Evolutionary conservation across 2,888 invertebrate species (phyloP).

Genomic region (Drosophila demipolita): DNA sequence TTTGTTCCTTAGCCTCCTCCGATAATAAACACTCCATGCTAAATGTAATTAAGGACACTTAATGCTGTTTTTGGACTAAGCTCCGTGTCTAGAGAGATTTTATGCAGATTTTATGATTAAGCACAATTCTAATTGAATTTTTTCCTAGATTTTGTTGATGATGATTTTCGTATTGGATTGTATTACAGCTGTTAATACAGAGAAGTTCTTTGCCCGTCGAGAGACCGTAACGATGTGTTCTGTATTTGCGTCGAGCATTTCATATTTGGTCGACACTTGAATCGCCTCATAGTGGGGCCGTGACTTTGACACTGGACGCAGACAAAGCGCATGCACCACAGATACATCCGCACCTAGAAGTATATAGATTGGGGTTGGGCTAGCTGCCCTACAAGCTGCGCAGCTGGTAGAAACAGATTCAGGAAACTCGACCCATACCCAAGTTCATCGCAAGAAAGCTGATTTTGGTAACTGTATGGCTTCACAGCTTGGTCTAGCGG

Average conservation of each 20-base stretch:
- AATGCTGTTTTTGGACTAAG: slow-evolving; percentile 33
- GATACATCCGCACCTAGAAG: slow-evolving; percentile 2
- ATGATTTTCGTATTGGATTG: not conserved
- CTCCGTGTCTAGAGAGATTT: slow-evolving; percentile 2
- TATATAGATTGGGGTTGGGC: slow-evolving; percentile 42
- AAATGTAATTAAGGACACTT: slow-evolving; percentile 79
- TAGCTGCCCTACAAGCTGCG: slow-evolving; percentile 42
- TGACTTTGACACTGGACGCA: slow-evolving; percentile 56
- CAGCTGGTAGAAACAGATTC: slow-evolving; percentile 64
- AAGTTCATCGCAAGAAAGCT: slow-evolving; percentile 60
- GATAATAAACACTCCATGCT: slow-evolving; percentile 99
- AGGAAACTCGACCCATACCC: slow-evolving; percentile 50
- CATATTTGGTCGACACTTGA: slow-evolving; percentile 42
- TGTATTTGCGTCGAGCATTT: slow-evolving; percentile 27
- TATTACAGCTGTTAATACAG: slow-evolving; percentile 3
- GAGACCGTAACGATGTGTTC: slow-evolving; percentile 61
- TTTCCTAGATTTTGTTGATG: not conserved
- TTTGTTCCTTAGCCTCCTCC: slow-evolving; percentile 99
- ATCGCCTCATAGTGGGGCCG: slow-evolving; percentile 21
- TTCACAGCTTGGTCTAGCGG: slow-evolving; percentile 46
- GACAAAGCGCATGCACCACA: slow-evolving; percentile 47
- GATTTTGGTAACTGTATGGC: slow-evolving; percentile 61
- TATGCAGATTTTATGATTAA: not conserved
- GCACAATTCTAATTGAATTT: not conserved
- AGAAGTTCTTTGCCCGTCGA: slow-evolving; percentile 55